Evolutionary conservation across 2,113 vertebrate species (phyloP).

Genomic region (Fulmarus glacialis): DNA sequence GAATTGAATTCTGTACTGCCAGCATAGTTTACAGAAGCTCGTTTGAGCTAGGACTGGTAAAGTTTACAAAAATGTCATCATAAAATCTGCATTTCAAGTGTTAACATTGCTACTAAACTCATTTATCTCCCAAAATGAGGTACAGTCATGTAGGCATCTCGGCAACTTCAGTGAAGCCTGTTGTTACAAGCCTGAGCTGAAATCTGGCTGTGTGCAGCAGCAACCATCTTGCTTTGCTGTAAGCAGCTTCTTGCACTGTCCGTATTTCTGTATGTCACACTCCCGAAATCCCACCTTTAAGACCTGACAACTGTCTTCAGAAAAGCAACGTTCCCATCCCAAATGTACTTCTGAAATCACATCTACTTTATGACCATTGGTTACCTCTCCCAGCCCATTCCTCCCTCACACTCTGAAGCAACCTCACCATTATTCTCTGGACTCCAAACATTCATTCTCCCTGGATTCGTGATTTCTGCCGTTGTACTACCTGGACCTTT

Average conservation of each 20-base stretch:
- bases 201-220: background rate
- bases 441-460: background rate
- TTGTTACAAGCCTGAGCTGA: background rate
- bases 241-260: background rate
- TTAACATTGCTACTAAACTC: background rate
- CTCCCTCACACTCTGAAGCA: background rate
- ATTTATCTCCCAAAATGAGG: background rate
- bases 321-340: background rate
- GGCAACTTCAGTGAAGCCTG: background rate
- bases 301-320: background rate
- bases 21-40: background rate
- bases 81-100: background rate
- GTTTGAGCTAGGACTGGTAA: background rate
- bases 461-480: background rate
- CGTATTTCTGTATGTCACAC: fast-evolving
- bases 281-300: background rate
- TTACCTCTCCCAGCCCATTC: background rate
- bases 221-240: background rate
- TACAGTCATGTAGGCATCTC: background rate
- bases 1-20: background rate
- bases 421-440: background rate
- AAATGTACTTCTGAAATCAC: background rate
- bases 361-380: background rate
- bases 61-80: background rate
- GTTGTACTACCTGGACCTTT: background rate